phyloP scores from a whole-genome alignment of 2,797 vertebrate genomes.

The Crax fasciolata region DNA sequence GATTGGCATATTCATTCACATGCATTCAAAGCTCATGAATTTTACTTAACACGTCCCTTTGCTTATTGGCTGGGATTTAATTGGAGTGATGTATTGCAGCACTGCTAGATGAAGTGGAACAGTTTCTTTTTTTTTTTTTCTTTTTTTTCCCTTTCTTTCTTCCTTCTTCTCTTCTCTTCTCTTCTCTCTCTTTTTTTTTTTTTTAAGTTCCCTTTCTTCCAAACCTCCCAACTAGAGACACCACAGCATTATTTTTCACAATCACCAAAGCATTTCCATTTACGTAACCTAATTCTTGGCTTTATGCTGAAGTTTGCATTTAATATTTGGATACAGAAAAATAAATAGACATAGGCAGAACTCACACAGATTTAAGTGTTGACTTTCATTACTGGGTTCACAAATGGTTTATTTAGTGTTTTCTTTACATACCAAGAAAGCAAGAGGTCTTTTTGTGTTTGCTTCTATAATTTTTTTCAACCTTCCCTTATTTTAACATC shows the following conservation, averaged over 20 bases:
- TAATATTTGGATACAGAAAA: slow-evolving; percentile 68
- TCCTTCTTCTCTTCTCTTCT: not conserved
- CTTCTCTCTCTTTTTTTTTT: not conserved
- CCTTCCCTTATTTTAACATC: slow-evolving; percentile 18
- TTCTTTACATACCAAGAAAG: slow-evolving; percentile 51
- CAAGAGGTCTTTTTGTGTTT: slow-evolving; percentile 22
- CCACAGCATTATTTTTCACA: slow-evolving; percentile 58
- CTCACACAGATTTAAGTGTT: slow-evolving; percentile 51
- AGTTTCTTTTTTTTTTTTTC: slow-evolving; percentile 65
- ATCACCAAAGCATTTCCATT: slow-evolving; percentile 30
- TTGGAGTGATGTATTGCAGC: slow-evolving; percentile 76
- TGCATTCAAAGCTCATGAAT: slow-evolving; percentile 81
- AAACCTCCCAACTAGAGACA: slow-evolving; percentile 76
- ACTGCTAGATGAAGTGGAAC: slow-evolving; percentile 78
- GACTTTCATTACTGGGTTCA: slow-evolving; percentile 40
- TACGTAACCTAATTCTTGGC: slow-evolving; percentile 56
- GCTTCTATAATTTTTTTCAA: slow-evolving; percentile 16
- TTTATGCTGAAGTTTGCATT: slow-evolving; percentile 63
- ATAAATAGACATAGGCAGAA: slow-evolving; percentile 59
- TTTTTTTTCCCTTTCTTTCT: not conserved
- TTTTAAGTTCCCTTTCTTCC: slow-evolving; percentile 46
- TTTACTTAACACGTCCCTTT: slow-evolving; percentile 78
- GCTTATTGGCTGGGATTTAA: slow-evolving; percentile 77
- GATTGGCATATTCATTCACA: slow-evolving; percentile 79
- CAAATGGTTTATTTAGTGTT: slow-evolving; percentile 45